Conservation (phyloP, 2,113 vertebrate species). For the Actenoides lindsayi region DNA sequence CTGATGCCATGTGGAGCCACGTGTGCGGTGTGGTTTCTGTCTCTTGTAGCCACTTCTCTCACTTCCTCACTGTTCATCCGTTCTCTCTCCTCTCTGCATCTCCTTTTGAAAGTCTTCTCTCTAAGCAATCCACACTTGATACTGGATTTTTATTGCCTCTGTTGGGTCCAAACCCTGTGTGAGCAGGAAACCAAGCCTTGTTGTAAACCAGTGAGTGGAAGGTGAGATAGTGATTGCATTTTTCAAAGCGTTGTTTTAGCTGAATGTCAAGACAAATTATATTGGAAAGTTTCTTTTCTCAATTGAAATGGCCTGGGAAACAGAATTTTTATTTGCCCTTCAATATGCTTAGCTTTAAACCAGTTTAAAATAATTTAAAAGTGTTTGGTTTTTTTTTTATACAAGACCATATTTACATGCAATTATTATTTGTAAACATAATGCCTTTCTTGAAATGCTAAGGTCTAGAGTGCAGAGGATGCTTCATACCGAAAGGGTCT, state of each 20-base stretch:
- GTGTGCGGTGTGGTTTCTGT: background rate
- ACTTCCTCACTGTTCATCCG: background rate
- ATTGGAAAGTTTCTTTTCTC: constrained; percentile 24
- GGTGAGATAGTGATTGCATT: constrained; percentile 23
- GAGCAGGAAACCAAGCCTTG: background rate
- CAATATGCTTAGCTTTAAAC: constrained; percentile 71
- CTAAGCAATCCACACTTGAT: background rate
- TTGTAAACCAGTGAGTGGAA: constrained; percentile 34
- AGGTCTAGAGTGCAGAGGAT: constrained; percentile 57
- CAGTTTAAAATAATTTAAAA: constrained; percentile 41
- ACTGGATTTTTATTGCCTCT: constrained; percentile 11
- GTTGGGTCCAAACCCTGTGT: constrained; percentile 36
- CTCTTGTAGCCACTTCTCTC: background rate
- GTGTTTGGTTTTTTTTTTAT: background rate
- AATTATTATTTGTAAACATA: constrained; percentile 60
- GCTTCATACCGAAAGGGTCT: background rate
- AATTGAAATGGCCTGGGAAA: constrained; percentile 65
- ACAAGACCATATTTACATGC: constrained; percentile 67
- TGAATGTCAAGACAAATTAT: background rate
- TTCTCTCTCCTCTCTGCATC: background rate
- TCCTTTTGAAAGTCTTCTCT: constrained; percentile 27
- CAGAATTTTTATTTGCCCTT: constrained; percentile 62
- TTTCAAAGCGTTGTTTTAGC: constrained; percentile 11
- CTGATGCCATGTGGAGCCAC: background rate
- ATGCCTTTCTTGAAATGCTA: constrained; percentile 70